Percentiles rank a stretch among this genome's conserved stretches.
These are phyloP conservation scores for Urocolius indicus DNA, from an alignment of 2,113 vertebrate genomes.

Conservation along the genomic window DNA sequence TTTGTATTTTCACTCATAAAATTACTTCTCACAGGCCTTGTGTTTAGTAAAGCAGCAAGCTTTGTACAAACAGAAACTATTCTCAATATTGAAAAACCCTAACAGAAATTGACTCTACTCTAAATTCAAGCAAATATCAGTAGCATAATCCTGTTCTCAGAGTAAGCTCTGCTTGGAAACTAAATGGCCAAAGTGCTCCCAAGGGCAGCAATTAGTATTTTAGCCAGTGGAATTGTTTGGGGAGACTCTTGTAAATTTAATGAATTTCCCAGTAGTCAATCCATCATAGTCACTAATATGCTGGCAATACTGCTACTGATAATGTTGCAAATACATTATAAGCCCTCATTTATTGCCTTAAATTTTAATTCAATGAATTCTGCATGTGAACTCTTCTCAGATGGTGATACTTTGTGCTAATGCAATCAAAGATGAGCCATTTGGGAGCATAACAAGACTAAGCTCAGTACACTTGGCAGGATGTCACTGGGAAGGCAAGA, in stretches of 20 bases:
- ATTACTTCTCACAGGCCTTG: not conserved
- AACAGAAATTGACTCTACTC: not conserved
- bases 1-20: not conserved
- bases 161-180: constrained; percentile 39
- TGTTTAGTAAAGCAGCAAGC: not conserved
- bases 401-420: constrained; percentile 9
- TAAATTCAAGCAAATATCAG: constrained; percentile 12
- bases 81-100: not conserved
- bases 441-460: constrained; percentile 13
- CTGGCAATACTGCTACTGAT: constrained; percentile 28
- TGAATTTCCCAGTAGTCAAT: constrained; percentile 40
- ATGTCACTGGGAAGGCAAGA: not conserved
- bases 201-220: constrained; percentile 49
- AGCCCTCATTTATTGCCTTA: constrained; percentile 41
- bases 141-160: constrained; percentile 8
- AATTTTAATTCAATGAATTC: constrained; percentile 46
- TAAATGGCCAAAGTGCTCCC: constrained; percentile 48
- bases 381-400: constrained; percentile 11
- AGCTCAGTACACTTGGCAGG: not conserved
- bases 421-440: not conserved
- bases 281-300: constrained; percentile 42
- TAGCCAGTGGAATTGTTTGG: constrained; percentile 27
- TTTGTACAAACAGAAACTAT: not conserved
- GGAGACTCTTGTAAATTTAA: constrained; percentile 50
- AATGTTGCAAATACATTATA: constrained; percentile 50